Evolutionary conservation across 2,113 vertebrate genomes (phyloP), one percentile per base, ranked within the genome.

Genomic region (Apodemus sylvaticus): DNA sequence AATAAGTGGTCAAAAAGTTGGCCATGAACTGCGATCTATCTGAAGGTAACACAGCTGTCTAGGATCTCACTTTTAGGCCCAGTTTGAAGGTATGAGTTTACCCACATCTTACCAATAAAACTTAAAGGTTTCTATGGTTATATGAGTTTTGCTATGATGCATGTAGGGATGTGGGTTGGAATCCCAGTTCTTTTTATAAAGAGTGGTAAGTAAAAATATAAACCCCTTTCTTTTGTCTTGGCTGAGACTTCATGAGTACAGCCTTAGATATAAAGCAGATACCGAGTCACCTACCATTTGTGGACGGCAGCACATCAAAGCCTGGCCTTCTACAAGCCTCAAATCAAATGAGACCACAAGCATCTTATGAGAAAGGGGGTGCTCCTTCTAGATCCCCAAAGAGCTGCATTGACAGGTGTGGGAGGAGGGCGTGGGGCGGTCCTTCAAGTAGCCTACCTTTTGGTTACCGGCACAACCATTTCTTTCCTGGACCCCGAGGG

Each of bases 401-500:
- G 0, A 62, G 0, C 31, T 42, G 24, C n/a, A 12, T 74, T 92
- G 7, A 45, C 53, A 5, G 5, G 10, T 16, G 68, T 36, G 36
- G 36, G 26, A 10, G 62, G 60, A 62, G 10, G 22, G 39, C 0
- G 70, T 0, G 22, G 0, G 13, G 9, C n/a, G n/a, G 93, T n/a
- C 0, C 48, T 17, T 2, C 60, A 0, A 0, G 9, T n/a, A 2
- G 58, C 97, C 90, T 98, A 99, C 99, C 99, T 99, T 98, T 99
- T 99, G 98, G 98, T 98, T 98, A 99, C 98, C 62, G 98, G 97
- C 17, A 98, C 42, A 93, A 98, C 83, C 66, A 97, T 97, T 90
- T 99, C 99, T 97, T 99, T 99, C 97, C 99, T 99, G 98, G 98
- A 97, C 97, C 99, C 99, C 16, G 99, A 99, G 3, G 99, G 99